Evolutionary conservation across 2,888 invertebrate species (phyloP), one percentile per base, ranked within the genome.

Genomic region (Rambutsinella grinnellia): DNA sequence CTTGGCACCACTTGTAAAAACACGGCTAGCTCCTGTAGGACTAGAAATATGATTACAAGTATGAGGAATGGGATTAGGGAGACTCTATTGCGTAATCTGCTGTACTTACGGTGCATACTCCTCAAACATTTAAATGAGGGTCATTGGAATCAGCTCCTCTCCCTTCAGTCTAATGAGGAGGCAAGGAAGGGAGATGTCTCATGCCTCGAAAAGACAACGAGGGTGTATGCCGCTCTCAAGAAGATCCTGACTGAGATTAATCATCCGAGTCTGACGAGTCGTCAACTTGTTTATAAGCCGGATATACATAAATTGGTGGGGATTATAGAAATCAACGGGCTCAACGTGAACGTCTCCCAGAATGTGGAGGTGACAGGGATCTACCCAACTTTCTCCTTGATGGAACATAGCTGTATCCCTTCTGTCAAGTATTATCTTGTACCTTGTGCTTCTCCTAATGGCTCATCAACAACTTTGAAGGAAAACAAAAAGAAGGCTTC

Each of bases 111-210:
- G 81, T 91, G 90, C 47, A 86, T 93, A 78, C 87, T 92, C 51
- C 87, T 93, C 84, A 90, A 90, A 83, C 85, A 87, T 63, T 86
- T 87, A 0, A 89, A 90, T 83, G 89, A 90, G 1, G 86, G 87
- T 49, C 89, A 89, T 81, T 90, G 87, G 85, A 88, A 90, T 72
- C 87, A 88, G 56, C 86, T 91, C 46, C 86, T 90, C 84, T 87
- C 86, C 66, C 85, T 92, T 46, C 89, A 91, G 84, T 89, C 90
- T 23, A 92, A 93, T 86, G 85, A 91, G 23, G 89, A 91, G 69
- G 89, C 91, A 65, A 89, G 91, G 61, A 72, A 75, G 46, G 78
- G 62, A 27, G 80, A 82, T 60, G 54, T 82, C 21, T 26, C 79
- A 36, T 80, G 80, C 49, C 61, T 82, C 23, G 83, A 83, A 46